Percentiles rank a stretch among this genome's conserved stretches.
phyloP scores from a whole-genome alignment of 2,888 invertebrate genomes.

The Tenodera sinensis region DNA sequence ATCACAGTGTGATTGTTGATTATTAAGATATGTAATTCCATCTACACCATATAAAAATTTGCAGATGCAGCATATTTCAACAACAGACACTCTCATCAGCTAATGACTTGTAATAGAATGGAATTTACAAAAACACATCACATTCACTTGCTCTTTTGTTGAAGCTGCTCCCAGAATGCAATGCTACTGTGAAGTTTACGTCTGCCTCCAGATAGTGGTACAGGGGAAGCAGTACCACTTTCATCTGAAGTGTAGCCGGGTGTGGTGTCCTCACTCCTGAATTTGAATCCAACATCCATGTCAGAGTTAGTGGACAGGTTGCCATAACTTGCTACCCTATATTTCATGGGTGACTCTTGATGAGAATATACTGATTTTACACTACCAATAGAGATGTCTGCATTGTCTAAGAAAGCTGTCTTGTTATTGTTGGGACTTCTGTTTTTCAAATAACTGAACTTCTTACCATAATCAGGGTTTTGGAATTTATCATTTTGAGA shows the following conservation, averaged over 20 bases:
- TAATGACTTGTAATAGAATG: background rate
- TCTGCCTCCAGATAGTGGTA: background rate
- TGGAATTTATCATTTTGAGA: background rate
- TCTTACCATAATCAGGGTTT: background rate
- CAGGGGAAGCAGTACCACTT: slow-evolving; percentile 37
- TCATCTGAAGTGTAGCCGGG: slow-evolving; percentile 34
- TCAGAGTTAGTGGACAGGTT: slow-evolving; percentile 13
- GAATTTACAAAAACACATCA: background rate
- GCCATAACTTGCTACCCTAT: background rate
- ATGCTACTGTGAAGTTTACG: slow-evolving; percentile 43
- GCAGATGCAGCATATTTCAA: background rate
- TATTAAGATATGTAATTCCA: background rate
- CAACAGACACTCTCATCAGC: background rate
- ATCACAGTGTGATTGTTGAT: background rate
- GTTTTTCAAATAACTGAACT: background rate
- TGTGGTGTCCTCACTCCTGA: slow-evolving; percentile 12
- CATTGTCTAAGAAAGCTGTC: background rate
- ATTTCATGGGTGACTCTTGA: background rate
- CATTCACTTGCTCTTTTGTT: slow-evolving; percentile 25
- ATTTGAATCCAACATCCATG: background rate
- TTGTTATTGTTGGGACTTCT: background rate
- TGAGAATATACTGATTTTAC: background rate
- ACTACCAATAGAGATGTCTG: background rate
- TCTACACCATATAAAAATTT: background rate
- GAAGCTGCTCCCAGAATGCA: slow-evolving; percentile 43